A percentile compares a stretch with the other conserved stretches of the same genome.
Conservation (phyloP, 2,888 invertebrate genomes). For the Heliconius cydno region DNA sequence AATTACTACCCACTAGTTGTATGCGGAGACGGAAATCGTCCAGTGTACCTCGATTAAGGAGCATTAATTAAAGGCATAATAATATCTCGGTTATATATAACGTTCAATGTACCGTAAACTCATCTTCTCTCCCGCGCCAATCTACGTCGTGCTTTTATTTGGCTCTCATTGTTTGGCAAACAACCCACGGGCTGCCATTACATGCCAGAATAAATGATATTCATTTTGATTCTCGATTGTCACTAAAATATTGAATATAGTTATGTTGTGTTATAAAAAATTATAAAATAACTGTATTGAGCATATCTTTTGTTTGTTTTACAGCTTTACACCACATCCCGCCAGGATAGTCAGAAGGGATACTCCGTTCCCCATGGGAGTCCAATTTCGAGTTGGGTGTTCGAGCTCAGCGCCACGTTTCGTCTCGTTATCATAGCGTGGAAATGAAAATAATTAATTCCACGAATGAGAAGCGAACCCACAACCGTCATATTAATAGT, state of each 20-base stretch:
- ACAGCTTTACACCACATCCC: not conserved
- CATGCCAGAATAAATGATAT: conserved; percentile 57
- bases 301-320: not conserved
- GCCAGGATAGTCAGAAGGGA: no score
- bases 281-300: not conserved
- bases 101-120: conserved; percentile 42
- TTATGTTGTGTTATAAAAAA: conserved; percentile 43
- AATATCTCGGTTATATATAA: conserved; percentile 32
- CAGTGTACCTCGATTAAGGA: conserved; percentile 32
- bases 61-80: conserved; percentile 35
- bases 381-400: no score
- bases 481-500: no score
- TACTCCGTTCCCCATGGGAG: no score
- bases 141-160: conserved; percentile 36
- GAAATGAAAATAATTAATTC: no score
- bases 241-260: conserved; percentile 56
- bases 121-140: conserved; percentile 29
- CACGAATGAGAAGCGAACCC: no score
- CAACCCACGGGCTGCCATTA: conserved; percentile 50
- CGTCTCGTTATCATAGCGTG: no score
- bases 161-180: conserved; percentile 71
- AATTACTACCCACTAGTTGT: conserved; percentile 24
- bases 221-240: conserved; percentile 43
- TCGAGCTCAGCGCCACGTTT: no score
- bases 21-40: conserved; percentile 18